Evolutionary conservation across 2,113 vertebrate genomes (phyloP).

Genomic region (Herpetotheres cachinnans): DNA sequence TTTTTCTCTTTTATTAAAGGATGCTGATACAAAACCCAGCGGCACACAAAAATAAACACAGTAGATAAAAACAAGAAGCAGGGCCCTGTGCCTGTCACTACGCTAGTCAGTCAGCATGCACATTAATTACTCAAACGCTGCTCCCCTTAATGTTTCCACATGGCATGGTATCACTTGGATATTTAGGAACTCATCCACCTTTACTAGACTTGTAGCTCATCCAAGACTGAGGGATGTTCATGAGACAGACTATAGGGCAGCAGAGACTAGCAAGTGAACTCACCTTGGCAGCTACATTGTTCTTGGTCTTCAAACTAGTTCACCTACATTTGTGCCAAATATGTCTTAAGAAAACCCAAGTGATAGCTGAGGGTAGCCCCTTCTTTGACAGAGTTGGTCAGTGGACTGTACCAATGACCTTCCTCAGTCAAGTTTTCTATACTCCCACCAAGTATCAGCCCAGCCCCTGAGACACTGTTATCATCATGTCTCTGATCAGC

Average conservation of each 20-base stretch:
- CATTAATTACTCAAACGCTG: background rate
- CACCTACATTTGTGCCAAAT: background rate
- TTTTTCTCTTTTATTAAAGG: background rate
- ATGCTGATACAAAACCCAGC: background rate
- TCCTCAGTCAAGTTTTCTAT: background rate
- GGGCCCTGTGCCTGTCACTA: background rate
- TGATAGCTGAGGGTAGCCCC: background rate
- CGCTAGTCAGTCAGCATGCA: background rate
- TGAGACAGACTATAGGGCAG: background rate
- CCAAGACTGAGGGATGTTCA: background rate
- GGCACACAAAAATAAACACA: background rate
- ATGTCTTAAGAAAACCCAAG: background rate
- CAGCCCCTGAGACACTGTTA: background rate
- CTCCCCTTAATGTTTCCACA: background rate
- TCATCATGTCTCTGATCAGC: background rate
- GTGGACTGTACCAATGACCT: background rate
- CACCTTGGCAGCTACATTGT: rapidly evolving
- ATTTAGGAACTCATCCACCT: background rate
- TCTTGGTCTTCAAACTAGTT: background rate
- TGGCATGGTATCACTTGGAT: background rate
- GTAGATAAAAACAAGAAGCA: background rate
- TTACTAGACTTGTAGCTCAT: background rate
- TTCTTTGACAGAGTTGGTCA: background rate
- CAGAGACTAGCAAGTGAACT: background rate
- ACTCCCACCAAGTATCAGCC: background rate